Conservation (phyloP, 2,888 invertebrate genomes). For the Agrochola lychnidis region DNA sequence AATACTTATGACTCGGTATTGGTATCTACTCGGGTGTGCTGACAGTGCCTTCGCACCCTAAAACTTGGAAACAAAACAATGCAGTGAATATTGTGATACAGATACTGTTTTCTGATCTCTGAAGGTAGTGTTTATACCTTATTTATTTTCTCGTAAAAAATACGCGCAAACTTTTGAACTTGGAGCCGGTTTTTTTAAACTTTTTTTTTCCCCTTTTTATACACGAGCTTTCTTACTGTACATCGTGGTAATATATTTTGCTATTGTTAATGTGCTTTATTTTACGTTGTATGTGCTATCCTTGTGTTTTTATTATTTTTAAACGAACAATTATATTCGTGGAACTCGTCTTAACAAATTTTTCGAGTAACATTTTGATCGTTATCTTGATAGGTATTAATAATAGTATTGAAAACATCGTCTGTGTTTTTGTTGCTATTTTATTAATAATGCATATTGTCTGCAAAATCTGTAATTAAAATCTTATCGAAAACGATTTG, state of each 20-base stretch:
- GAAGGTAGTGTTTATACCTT: slow-evolving; percentile 72
- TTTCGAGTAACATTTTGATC: background rate
- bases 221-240: slow-evolving; percentile 73
- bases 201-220: slow-evolving; percentile 70
- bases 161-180: slow-evolving; percentile 50
- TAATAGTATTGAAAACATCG: background rate
- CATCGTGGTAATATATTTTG: slow-evolving; percentile 68
- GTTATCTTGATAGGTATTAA: background rate
- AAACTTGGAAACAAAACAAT: slow-evolving; percentile 74
- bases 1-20: slow-evolving; percentile 78
- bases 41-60: slow-evolving; percentile 55
- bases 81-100: slow-evolving; percentile 80
- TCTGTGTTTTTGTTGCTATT: background rate
- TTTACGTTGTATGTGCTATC: background rate
- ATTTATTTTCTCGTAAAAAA: slow-evolving; percentile 48
- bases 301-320: background rate
- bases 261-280: slow-evolving; percentile 52
- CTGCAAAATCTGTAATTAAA: too few relatives aligned
- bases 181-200: slow-evolving; percentile 68
- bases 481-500: too few relatives aligned
- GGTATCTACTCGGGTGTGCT: slow-evolving; percentile 65
- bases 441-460: background rate
- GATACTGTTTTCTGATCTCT: slow-evolving; percentile 80
- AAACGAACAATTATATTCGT: background rate
- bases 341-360: background rate